A percentile compares a stretch with the other conserved stretches of the same genome.
Conservation (phyloP, 2,888 invertebrate species). For the Acanthosoma haemorrhoidale region DNA sequence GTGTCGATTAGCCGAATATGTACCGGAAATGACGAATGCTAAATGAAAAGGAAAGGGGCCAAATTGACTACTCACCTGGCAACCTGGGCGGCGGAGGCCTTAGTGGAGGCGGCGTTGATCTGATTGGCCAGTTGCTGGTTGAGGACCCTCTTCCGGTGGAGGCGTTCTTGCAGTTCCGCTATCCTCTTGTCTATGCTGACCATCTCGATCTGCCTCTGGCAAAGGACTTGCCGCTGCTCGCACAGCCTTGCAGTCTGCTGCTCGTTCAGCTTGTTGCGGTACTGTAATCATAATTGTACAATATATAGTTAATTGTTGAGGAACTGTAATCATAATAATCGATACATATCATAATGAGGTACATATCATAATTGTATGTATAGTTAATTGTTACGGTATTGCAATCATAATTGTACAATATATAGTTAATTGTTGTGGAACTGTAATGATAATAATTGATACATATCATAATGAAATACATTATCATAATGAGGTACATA, state of each 20-base stretch:
- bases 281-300: conserved; percentile 65
- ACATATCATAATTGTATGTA: too few relatives aligned
- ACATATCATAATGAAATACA: too few relatives aligned
- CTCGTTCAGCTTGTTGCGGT: conserved; percentile 92
- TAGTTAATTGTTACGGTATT: too few relatives aligned
- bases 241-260: conserved; percentile 87
- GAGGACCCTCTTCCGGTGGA: conserved; percentile 80
- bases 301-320: too few relatives aligned
- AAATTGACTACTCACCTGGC: conserved; percentile 32
- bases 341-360: too few relatives aligned
- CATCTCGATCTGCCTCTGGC: conserved; percentile 86
- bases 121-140: conserved; percentile 69
- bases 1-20: too few relatives aligned
- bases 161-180: conserved; percentile 84
- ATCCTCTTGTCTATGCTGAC: conserved; percentile 87
- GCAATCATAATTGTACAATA: too few relatives aligned
- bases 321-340: too few relatives aligned
- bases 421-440: too few relatives aligned
- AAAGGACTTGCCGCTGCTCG: conserved; percentile 81
- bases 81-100: conserved; percentile 38
- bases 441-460: too few relatives aligned
- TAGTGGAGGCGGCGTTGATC: conserved; percentile 48
- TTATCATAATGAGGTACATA: too few relatives aligned
- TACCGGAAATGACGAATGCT: too few relatives aligned
- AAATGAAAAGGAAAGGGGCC: background rate